Base-by-base conservation (phyloP, 2,113 vertebrate genomes). In the Tenebrosternarchus preto region DNA sequence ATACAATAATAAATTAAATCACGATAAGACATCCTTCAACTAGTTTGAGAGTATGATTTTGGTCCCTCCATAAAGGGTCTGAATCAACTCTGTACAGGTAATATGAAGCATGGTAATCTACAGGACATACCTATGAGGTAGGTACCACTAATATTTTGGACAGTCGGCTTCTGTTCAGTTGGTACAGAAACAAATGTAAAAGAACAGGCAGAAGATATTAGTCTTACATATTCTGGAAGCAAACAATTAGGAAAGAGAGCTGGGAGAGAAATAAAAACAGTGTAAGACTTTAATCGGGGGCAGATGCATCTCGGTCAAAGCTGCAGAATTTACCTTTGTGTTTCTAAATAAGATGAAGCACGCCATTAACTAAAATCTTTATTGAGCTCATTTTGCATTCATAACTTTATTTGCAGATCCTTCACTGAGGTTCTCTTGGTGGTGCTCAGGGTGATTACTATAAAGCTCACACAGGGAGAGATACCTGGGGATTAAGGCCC, bases 351-450 rank as follows among this genome's bases (percentile, higher is more conserved):
- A 60, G 31, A 25, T 0, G 33, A 74, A 43, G 43, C 20, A 56
- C 25, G 20, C 17, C 25, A 27, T 55, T 76, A 64, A 64, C 2
- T 64, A 50, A 64, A 5, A 77, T 53, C 22, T 39, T 69, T 33
- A 19, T 63, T 63, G 16, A 63, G 39, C 59, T 76, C 22, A 31
- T 55, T 66, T 66, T 46, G 12, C 43, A 66, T 66, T 76, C 61
- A 31, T 22, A 67, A 76, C 39, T 33, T 27, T 11, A 29, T 72
- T 17, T 29, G 25, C n/a, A 31, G n/a, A 39, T 53, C 81, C 67
- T 76, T 82, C 55, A 85, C 77, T 78, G 80, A 80, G 46, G 22
- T 7, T n/a, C 33, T 24, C 43, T 50, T 85, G 81, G 85, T 90
- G 77, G 76, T 74, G 76, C 67, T 76, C 74, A 74, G 80, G 72